Evolutionary conservation across 35 echinoderm and acorn worm genomes (phyloP), one percentile per base, ranked within the genome.

Genomic region (Anneissia japonica): DNA sequence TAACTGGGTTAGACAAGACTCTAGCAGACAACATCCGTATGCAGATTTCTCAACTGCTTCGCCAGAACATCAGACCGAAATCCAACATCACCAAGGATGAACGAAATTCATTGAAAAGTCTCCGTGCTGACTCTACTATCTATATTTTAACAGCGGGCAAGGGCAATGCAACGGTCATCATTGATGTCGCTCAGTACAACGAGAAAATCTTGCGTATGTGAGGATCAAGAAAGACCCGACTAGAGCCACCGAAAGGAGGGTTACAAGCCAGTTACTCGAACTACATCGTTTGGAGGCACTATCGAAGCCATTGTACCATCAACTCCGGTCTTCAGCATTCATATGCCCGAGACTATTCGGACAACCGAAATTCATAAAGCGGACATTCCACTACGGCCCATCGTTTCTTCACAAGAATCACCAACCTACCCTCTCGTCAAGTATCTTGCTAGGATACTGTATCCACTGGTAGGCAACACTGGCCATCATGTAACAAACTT

Each of bases 321-420:
- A 84, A 72, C 82, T 84, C 46, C 26, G 46, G 3, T 64, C 82
- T 29, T 84, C 82, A 0, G 31, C 82, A 33, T 45, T 4, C 2
- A 84, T 12, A 4, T 84, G 39, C 23, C 86, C 79, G 38, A 88
- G 36, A 73, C 79, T 88, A 7, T 84, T 84, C 32, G 79, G 87
- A 10, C 46, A 83, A 89, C 79, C 87, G 0, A 89, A 89, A 89
- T 89, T 36, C 87, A 89, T 38, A 89, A 89, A 46, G 46, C 26
- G 32, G 31, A 64, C 6, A 72, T 43, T 4, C 79, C 79, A 40
- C 46, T 89, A 29, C 36, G 80, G 26, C 80, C 87, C 34, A 89
- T 75, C 36, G 73, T 83, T 14, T 73, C 80, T 6, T 45, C 77
- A 35, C 14, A 77, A 46, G 77, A 77, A 12, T 81, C 36, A 31